Conservation (phyloP, 2,888 invertebrate species). For the Teinopalpus imperialis region DNA sequence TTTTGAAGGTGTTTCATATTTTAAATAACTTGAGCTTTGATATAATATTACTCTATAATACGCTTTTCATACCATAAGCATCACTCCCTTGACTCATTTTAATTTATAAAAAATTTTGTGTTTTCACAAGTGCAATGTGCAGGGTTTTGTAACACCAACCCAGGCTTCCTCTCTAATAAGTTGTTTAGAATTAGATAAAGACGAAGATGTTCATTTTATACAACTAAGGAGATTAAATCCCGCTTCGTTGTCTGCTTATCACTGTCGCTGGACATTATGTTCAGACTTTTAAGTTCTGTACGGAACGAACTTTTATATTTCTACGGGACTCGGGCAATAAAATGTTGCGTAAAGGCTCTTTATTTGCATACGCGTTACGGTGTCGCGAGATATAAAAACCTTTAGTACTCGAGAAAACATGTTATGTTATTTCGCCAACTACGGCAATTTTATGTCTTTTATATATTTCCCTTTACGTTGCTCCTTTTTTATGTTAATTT, state of each 20-base stretch:
- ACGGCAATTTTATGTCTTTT: conserved; percentile 13
- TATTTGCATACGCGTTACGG: conserved; percentile 28
- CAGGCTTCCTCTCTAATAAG: too few species aligned
- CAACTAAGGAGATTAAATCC: too few species aligned
- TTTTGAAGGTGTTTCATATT: too few species aligned
- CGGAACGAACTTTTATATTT: conserved; percentile 27
- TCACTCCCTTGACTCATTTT: too few species aligned
- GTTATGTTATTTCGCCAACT: conserved; percentile 23
- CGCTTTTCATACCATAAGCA: too few species aligned
- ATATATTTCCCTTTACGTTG: conserved; percentile 5
- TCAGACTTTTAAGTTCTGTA: background rate
- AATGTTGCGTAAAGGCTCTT: conserved; percentile 30
- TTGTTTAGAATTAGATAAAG: too few species aligned
- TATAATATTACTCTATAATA: too few species aligned
- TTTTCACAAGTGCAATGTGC: too few species aligned
- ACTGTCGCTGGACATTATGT: background rate
- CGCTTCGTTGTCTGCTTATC: background rate
- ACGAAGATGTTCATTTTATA: too few species aligned
- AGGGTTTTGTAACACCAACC: too few species aligned
- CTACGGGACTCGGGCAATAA: conserved; percentile 34
- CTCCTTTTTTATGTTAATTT: conserved; percentile 1
- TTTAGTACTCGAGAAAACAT: conserved; percentile 24
- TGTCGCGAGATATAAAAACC: conserved; percentile 18
- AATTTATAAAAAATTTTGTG: too few species aligned
- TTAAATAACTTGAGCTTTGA: too few species aligned